Evolutionary conservation across 2,797 vertebrate genomes (phyloP).

Genomic region (Coracias cyanogaster): DNA sequence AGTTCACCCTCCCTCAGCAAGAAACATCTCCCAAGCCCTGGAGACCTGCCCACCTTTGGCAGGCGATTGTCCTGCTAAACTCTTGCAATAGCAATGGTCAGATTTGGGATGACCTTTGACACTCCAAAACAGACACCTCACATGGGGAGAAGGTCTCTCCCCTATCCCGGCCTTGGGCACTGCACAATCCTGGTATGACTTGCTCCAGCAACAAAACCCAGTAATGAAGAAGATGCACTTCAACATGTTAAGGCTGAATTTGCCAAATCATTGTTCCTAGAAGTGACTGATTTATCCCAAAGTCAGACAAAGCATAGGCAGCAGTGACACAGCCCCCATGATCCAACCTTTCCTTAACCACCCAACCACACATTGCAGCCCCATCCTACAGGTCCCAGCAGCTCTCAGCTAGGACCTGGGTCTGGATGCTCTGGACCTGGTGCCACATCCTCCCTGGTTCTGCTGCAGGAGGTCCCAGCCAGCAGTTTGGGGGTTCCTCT

Average conservation of each 20-base stretch:
- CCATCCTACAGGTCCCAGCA: neutral
- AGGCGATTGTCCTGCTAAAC: neutral
- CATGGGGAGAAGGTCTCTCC: neutral
- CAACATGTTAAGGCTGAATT: neutral
- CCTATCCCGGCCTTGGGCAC: neutral
- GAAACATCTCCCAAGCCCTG: neutral
- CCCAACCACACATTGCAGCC: neutral
- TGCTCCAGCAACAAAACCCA: neutral
- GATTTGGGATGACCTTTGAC: neutral
- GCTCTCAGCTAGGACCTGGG: neutral
- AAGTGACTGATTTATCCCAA: neutral
- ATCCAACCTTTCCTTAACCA: neutral
- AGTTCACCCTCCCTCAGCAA: neutral
- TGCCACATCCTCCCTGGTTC: fast-evolving
- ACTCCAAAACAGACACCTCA: neutral
- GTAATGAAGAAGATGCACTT: neutral
- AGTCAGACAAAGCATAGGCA: conserved; percentile 14
- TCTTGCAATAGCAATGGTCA: fast-evolving
- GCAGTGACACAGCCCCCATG: neutral
- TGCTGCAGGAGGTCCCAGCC: neutral
- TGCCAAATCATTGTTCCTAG: neutral
- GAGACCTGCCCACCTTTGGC: neutral
- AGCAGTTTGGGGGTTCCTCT: fast-evolving
- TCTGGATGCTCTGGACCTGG: fast-evolving
- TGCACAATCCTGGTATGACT: fast-evolving